A percentile compares a stretch with the other conserved stretches of the same genome.
These are phyloP conservation scores for Dermolepida albohirtum DNA, from an alignment of 2,888 invertebrate species.

Conservation along the genomic window DNA sequence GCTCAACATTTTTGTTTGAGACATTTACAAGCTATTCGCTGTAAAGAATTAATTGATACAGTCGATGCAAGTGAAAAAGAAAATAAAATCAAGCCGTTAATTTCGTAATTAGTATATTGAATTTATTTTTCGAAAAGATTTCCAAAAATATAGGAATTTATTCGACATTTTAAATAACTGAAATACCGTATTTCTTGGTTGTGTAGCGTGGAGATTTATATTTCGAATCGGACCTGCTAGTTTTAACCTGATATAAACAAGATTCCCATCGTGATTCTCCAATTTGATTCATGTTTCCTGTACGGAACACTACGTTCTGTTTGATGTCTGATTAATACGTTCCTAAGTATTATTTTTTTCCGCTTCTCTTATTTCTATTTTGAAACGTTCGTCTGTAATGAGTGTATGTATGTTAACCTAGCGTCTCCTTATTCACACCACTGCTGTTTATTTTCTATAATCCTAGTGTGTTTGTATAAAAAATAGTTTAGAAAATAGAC, in stretches of 20 bases:
- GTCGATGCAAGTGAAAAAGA: too few species aligned
- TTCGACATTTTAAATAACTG: too few species aligned
- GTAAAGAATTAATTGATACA: too few species aligned
- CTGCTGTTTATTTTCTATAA: slow-evolving; percentile 27
- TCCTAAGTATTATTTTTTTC: slow-evolving; percentile 5
- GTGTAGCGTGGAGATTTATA: too few species aligned
- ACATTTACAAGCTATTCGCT: too few species aligned
- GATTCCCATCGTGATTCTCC: slow-evolving; percentile 3
- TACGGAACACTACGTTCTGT: slow-evolving; percentile 9
- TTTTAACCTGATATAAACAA: slow-evolving; percentile 18
- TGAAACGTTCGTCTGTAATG: neutral
- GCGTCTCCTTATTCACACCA: neutral
- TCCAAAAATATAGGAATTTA: too few species aligned
- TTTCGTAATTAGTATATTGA: too few species aligned
- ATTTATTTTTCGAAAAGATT: too few species aligned
- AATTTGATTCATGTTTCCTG: slow-evolving; percentile 20
- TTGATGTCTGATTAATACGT: slow-evolving; percentile 32
- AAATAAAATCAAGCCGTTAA: too few species aligned
- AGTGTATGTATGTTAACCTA: neutral
- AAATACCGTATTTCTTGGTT: too few species aligned
- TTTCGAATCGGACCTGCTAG: too few species aligned
- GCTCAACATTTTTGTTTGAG: too few species aligned
- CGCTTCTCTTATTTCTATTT: slow-evolving; percentile 3
- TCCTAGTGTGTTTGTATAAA: slow-evolving; percentile 30
- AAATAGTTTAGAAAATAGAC: slow-evolving; percentile 36